Conservation (phyloP, 2,113 vertebrate genomes). For the Cinclus mexicanus region DNA sequence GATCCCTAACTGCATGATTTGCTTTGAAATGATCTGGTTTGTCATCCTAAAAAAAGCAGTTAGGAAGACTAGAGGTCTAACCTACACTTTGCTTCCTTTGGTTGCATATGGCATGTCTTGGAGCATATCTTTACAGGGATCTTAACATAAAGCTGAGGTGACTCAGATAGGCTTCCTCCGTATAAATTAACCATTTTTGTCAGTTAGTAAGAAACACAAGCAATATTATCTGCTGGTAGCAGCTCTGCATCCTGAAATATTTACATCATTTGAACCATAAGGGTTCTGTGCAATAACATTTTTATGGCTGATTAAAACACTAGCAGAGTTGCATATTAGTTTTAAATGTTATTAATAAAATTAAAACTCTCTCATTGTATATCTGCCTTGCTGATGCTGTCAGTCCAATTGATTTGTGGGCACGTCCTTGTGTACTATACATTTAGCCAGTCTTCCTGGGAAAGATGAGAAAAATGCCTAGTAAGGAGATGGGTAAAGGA, state of each 20-base stretch:
- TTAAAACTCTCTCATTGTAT: neutral
- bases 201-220: slow-evolving; percentile 43
- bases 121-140: neutral
- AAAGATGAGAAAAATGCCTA: neutral
- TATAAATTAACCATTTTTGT: neutral
- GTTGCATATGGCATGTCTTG: neutral
- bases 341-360: neutral
- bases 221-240: neutral
- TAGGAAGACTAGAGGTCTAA: neutral
- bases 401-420: neutral
- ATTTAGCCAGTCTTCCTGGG: neutral
- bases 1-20: slow-evolving; percentile 19
- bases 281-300: neutral
- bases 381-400: neutral
- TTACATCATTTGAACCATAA: neutral
- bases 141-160: neutral
- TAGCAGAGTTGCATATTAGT: neutral
- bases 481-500: neutral
- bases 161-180: neutral
- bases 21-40: slow-evolving; percentile 17
- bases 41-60: neutral
- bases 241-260: neutral
- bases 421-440: neutral
- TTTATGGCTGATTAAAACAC: neutral
- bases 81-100: neutral